Conservation (phyloP, 2,113 vertebrate genomes). For the Ptychochromis oligacanthus region DNA sequence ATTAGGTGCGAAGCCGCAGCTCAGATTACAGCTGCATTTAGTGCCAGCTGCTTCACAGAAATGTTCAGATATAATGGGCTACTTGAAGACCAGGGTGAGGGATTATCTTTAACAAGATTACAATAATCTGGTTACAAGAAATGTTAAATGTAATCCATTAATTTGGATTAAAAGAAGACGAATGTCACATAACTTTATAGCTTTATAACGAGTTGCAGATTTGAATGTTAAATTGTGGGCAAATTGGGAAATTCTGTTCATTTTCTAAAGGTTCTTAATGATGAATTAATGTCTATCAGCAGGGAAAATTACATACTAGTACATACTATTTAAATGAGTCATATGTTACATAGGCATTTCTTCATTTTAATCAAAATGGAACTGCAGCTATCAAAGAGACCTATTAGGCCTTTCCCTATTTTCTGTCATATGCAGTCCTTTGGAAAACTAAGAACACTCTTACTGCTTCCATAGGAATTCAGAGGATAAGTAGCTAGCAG, state of each 20-base stretch:
- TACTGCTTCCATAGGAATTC: not conserved
- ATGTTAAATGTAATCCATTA: slow-evolving; percentile 59
- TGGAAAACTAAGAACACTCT: not conserved
- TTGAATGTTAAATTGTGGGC: not conserved
- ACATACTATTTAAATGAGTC: not conserved
- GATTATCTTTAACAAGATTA: slow-evolving; percentile 75
- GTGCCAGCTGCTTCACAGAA: slow-evolving; percentile 34
- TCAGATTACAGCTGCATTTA: slow-evolving; percentile 45
- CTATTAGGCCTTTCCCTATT: not conserved
- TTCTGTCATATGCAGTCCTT: not conserved
- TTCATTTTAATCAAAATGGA: not conserved
- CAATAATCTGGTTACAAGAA: slow-evolving; percentile 64
- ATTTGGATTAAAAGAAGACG: slow-evolving; percentile 58
- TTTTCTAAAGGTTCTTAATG: slow-evolving; percentile 1
- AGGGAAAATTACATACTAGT: not conserved
- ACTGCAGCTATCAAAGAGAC: not conserved
- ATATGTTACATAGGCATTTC: not conserved
- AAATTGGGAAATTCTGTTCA: slow-evolving; percentile 5
- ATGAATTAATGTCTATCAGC: slow-evolving; percentile 24
- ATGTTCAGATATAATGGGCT: slow-evolving; percentile 29
- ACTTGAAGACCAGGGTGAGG: slow-evolving; percentile 49
- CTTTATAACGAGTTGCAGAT: slow-evolving; percentile 15
- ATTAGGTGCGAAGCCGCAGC: slow-evolving; percentile 35
- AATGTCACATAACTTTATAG: slow-evolving; percentile 20
- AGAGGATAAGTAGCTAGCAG: not conserved